Evolutionary conservation across 2,797 vertebrate species (phyloP), one percentile per base, ranked within the genome.

Genomic region (Meda fulgida): DNA sequence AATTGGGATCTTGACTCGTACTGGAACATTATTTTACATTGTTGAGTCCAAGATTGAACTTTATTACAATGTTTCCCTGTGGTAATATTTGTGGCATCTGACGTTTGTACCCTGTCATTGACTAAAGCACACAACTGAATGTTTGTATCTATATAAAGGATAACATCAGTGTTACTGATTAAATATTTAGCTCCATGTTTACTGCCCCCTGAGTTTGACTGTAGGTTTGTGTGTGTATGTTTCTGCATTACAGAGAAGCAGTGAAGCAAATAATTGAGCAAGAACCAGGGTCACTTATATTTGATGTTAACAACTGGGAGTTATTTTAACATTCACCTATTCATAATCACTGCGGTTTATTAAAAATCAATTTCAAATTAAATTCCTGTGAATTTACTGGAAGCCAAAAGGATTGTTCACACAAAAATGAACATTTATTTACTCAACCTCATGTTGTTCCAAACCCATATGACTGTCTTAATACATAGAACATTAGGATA

Each of bases 181-280:
- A 77, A 88, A 80, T 80, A 86, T 73, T 84, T 78, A 48, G 65
- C 80, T 78, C 13, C 34, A 71, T 63, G 76, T 78, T 38, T 63
- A 46, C 69, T 19, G 19, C 55, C 51, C 55, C 46, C 36, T 66
- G 23, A 48, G 58, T 78, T 66, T 71, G 31, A 77, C 58, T 60
- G 23, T 46, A 53, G 65, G 40, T 48, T 26, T 70, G n/a, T 40
- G 66, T 69, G 69, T 53, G 34, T 80, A 29, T 73, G 78, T 85
- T 55, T 72, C 76, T 53, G 71, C 48, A 78, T 70, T 60, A 81
- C 63, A 71, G 38, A 31, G 70, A 87, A 26, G 85, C 76, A 83
- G 31, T 40, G 60, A 77, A 84, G 86, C 88, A 66, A 86, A 82
- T 86, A 87, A 89, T 84, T 89, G 84, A 84, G 70, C 83, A 36